These are phyloP conservation scores for Anthophora plumipes DNA, from an alignment of 2,888 invertebrate species.

Conservation along the genomic window DNA sequence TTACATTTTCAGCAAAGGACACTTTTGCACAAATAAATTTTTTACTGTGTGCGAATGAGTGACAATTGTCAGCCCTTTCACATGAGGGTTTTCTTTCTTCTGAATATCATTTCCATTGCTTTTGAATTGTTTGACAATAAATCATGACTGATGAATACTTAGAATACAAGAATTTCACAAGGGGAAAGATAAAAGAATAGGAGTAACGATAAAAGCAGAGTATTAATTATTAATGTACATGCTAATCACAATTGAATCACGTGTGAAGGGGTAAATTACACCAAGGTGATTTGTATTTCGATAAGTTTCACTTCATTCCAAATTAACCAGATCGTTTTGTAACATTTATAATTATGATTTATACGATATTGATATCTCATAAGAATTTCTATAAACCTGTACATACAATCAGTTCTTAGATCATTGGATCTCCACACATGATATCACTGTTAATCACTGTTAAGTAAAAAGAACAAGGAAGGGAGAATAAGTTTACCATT, in stretches of 20 bases:
- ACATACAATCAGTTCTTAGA: constrained; percentile 53
- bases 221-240: constrained; percentile 24
- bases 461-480: constrained; percentile 37
- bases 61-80: constrained; percentile 9
- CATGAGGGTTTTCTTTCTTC: constrained; percentile 8
- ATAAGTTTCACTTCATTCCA: constrained; percentile 9
- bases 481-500: constrained; percentile 38
- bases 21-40: constrained; percentile 35
- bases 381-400: constrained; percentile 50
- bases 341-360: constrained; percentile 33
- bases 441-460: constrained; percentile 56
- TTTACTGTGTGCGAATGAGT: constrained; percentile 11
- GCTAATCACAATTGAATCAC: constrained; percentile 11
- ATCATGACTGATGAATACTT: constrained; percentile 30
- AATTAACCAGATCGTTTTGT: constrained; percentile 8
- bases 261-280: constrained; percentile 6
- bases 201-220: neutral
- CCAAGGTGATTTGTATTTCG: constrained; percentile 20
- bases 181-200: neutral
- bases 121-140: constrained; percentile 30
- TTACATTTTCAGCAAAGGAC: neutral
- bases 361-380: constrained; percentile 9
- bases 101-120: constrained; percentile 20
- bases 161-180: constrained; percentile 15
- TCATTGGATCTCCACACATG: constrained; percentile 40